Evolutionary conservation across 1,140 invertebrate species (phyloP), one percentile per base, ranked within the genome.

Genomic region (Mesaphorura yosii): DNA sequence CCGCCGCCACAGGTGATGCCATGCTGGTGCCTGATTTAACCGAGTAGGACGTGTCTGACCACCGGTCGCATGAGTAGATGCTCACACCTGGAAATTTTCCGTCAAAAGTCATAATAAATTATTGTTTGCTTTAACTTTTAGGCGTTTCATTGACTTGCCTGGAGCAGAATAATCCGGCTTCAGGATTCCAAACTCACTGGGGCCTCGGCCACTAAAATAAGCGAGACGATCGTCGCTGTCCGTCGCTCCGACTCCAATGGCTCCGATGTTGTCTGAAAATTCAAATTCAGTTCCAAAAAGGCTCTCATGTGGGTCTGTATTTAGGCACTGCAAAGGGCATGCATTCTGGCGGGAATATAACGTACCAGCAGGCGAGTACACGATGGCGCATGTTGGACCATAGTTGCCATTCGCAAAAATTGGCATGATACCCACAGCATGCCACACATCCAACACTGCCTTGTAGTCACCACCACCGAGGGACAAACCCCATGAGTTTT

Each of bases 81-180:
- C 44, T 28, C 3, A 26, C 31, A 5, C 46, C 53, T n/a, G n/a
- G n/a, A n/a, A n/a, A n/a, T n/a, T n/a, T n/a, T n/a, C n/a, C n/a
- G n/a, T n/a, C n/a, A n/a, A n/a, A n/a, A n/a, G n/a, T n/a, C n/a
- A n/a, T n/a, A n/a, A n/a, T n/a, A n/a, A n/a, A n/a, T n/a, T n/a
- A n/a, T n/a, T n/a, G n/a, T n/a, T n/a, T n/a, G n/a, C n/a, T n/a
- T n/a, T n/a, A n/a, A n/a, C n/a, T n/a, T n/a, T n/a, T n/a, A n/a
- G n/a, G n/a, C n/a, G n/a, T n/a, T n/a, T n/a, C n/a, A n/a, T n/a
- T n/a, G n/a, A n/a, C n/a, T n/a, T n/a, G n/a, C n/a, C n/a, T n/a
- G 53, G 53, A 28, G 53, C 53, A 6, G 29, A 22, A 19, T 49
- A 31, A 22, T 55, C 53, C 12, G 53, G 53, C 37, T 55, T 55